Base-by-base conservation (phyloP, 2,113 vertebrate species). In the Tachuris rubrigastra region DNA sequence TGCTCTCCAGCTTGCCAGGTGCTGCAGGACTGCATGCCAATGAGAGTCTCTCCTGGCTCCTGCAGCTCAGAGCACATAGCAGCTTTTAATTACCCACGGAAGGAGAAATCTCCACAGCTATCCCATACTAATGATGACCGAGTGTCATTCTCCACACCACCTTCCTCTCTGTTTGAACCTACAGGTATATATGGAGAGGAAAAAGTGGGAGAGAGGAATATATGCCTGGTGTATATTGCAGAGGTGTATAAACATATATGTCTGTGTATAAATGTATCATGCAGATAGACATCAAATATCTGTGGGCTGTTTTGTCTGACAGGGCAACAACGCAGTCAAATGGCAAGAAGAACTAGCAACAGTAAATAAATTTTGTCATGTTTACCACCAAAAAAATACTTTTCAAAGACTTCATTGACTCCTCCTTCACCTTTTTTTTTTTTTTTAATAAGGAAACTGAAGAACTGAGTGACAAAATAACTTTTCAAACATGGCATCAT, bases 41-140 rank as follows among this genome's bases (percentile, higher is more conserved):
- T 52, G 72, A 90, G 67, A 67, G 37, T 27, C 12, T 80, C 41
- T 85, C 33, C 75, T 39, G 27, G 75, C 59, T 87, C 83, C 52
- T 35, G 47, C 86, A 67, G 73, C 86, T 94, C 86, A 39, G 66
- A 65, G 85, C 90, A 71, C 39, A 60, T 71, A 93, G 66, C 69
- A 87, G 86, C 49, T 92, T 92, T 93, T 95, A 97, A 95, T 96
- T 94, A 91, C 95, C 42, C 88, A 66, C 1, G 4, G 23, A 78
- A 95, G 83, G 90, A 90, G 73, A 68, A 47, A 37, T 66, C 72
- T 66, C 79, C 83, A 84, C 73, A 33, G 73, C 90, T n/a, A 60
- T 62, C 77, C 86, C 84, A 85, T 90, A 89, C 73, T 76, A 92
- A 92, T 55, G 80, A 76, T 0, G 14, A 42, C 68, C 15, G 16